Conservation (phyloP, 2,113 vertebrate genomes). For the Phaetusa simplex region DNA sequence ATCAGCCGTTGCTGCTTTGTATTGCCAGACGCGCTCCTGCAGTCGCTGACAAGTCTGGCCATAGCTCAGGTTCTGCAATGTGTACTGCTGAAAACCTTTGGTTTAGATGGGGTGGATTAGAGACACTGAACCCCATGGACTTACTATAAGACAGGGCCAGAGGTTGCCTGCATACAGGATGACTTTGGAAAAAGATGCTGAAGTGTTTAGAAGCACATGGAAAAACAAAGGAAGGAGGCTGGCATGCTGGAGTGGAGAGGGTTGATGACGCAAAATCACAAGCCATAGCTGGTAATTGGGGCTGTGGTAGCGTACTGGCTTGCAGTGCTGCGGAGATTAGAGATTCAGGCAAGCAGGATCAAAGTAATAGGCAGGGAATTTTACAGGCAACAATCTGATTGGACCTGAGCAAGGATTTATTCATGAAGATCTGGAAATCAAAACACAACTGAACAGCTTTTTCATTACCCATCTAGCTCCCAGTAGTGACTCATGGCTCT, state of each 20-base stretch:
- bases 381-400: background rate
- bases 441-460: slow-evolving; percentile 25
- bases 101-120: background rate
- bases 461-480: background rate
- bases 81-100: background rate
- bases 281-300: background rate
- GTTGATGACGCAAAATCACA: fast-evolving
- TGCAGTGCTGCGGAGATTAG: background rate
- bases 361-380: background rate
- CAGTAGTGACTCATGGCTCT: background rate
- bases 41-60: background rate
- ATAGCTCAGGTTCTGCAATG: fast-evolving
- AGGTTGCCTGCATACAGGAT: too few relatives aligned
- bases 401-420: background rate
- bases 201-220: background rate
- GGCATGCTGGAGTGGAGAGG: background rate
- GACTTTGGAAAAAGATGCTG: background rate
- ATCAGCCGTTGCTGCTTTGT: background rate
- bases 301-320: background rate
- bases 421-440: slow-evolving; percentile 13
- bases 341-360: background rate
- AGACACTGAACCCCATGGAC: background rate
- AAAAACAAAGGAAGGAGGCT: background rate
- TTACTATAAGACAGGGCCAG: background rate
- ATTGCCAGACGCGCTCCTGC: background rate